phyloP scores from a whole-genome alignment of 2,113 vertebrate genomes.

The Mungos mungo region DNA sequence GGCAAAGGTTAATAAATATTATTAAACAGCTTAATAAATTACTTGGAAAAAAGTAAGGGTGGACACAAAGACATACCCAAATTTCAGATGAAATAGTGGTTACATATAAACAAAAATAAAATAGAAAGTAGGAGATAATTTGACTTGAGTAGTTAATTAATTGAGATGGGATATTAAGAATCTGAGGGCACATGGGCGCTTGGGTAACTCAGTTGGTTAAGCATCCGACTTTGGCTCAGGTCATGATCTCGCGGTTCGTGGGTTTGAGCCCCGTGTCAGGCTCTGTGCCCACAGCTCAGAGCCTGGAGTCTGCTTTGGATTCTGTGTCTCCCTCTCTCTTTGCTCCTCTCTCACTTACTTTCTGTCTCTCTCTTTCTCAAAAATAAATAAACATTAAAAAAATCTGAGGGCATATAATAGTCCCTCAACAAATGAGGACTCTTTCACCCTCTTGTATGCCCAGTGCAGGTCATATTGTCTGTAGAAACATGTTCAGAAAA shows the following conservation, averaged over 20 bases:
- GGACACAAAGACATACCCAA: not conserved
- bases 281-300: too few species aligned
- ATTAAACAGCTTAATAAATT: not conserved
- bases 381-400: too few species aligned
- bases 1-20: not conserved
- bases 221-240: too few species aligned
- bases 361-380: too few species aligned
- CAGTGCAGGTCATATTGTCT: not conserved
- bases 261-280: too few species aligned
- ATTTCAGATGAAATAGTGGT: not conserved
- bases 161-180: not conserved
- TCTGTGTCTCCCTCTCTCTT: too few species aligned
- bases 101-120: not conserved
- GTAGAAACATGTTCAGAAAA: not conserved
- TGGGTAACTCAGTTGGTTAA: too few species aligned
- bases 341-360: too few species aligned
- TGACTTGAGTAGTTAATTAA: not conserved
- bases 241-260: too few species aligned
- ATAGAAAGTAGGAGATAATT: not conserved
- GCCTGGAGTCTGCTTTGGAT: too few species aligned
- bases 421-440: not conserved
- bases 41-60: slow-evolving; percentile 30
- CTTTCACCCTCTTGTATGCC: not conserved
- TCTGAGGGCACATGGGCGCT: not conserved
- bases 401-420: not conserved